Evolutionary conservation across 2,113 vertebrate species (phyloP), one percentile per base, ranked within the genome.

Genomic region (Electrona antarctica): DNA sequence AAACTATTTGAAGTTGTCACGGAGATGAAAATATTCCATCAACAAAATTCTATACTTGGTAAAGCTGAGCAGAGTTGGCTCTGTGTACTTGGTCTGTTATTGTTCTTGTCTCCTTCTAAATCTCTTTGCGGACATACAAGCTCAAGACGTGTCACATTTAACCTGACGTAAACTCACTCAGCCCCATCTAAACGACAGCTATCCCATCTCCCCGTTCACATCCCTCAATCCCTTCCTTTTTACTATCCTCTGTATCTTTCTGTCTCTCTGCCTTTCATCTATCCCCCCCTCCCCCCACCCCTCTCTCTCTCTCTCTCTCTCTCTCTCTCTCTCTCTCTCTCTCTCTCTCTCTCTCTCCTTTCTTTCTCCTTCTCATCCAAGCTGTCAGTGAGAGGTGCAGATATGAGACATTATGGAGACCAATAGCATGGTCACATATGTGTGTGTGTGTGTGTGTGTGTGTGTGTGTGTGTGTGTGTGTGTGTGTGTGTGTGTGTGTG

Each of bases 361-460:
- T 71, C 12, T 15, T 60, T 51, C 29, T 48, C 21, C 7, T 21
- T n/a, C 29, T 9, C 33, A 7, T 10, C 57, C 46, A 0, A 59
- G 21, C 56, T 28, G 67, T 72, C 83, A 67, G 55, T 2, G 45
- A 3, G 71, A 79, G 76, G 80, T 78, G 81, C 21, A 21, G 21
- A 21, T 65, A 80, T 80, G 81, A 81, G 82, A 83, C 54, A 76
- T 85, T 64, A 66, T 86, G 78, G 41, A 65, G 62, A 64, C 47
- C 74, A 5, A 14, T 33, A 76, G 60, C 73, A 8, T 49, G 63
- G n/a, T n/a, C n/a, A n/a, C n/a, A n/a, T n/a, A n/a, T 46, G 51
- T 54, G 51, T 3, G 51, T 6, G n/a, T 13, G 11, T 13, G 11
- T 2, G 57, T 60, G 12, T 58, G 50, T 3, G n/a, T 21, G 49